Evolutionary conservation across 2,888 invertebrate genomes (phyloP), one percentile per base, ranked within the genome.

Genomic region (Cantharis flavilabris): DNA sequence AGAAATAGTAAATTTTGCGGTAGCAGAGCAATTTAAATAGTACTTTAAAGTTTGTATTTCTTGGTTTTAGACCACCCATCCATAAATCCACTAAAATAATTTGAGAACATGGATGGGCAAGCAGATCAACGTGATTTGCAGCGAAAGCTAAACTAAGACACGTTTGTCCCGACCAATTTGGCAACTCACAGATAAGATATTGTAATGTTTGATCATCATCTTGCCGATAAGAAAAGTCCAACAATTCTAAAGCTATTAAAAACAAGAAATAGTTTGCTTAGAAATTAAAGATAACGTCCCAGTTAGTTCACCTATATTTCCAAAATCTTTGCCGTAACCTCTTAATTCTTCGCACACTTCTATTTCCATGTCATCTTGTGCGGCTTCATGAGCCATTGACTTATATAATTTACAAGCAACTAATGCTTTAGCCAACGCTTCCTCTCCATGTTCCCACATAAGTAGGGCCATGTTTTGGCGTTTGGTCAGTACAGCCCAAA

Each of bases 401-500:
- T 98, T 98, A 89, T 97, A 98, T 26, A 99, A 90, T 87, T 98
- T 98, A 85, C 97, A 96, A 0, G 97, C 98, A 0, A 98, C 96
- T 74, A 98, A 89, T 0, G 98, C 96, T 89, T 99, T 99, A 1
- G 98, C 98, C 80, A 99, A 89, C 0, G 98, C 98, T 87, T 99
- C 98, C 87, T 99, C 98, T 0, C 99, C 99, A 85, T 98, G 98
- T 81, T 98, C 96, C 99, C 99, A 99, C 97, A 99, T 98, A 18
- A 98, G 92, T 80, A 97, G 88, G 0, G 99, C 98, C 98, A 99
- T 98, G 87, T 97, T 96, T 87, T 99, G 98, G 1, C 99, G 91
- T 88, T 98, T 98, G 80, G 98, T 98, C 74, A 99, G 89, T 5
- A 99, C 98, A 30, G 99, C 97, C 99, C 99, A 99, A 87, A 98